A percentile compares a stretch with the other conserved stretches of the same genome.
phyloP scores from a whole-genome alignment of 2,888 invertebrate genomes.

The Boloria euphrosyne region DNA sequence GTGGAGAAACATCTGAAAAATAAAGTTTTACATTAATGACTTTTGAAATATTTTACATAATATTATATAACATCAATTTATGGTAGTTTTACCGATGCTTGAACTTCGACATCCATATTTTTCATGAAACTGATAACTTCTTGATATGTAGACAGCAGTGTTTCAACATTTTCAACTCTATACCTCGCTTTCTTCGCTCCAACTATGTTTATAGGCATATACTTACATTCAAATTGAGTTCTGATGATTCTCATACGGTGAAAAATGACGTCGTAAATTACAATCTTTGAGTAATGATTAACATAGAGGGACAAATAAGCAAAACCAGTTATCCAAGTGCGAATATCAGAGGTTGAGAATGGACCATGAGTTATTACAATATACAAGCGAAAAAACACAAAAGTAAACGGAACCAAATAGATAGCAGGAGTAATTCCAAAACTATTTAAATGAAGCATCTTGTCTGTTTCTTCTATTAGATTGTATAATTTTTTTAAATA shows the following conservation, averaged over 20 bases:
- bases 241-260: slow-evolving; percentile 15
- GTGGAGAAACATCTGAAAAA: slow-evolving; percentile 6
- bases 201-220: slow-evolving; percentile 9
- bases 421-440: not conserved
- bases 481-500: slow-evolving; percentile 5
- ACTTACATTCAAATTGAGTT: slow-evolving; percentile 9
- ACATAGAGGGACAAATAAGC: not conserved
- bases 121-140: slow-evolving; percentile 6
- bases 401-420: not conserved
- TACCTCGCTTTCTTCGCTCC: not conserved
- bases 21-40: not conserved
- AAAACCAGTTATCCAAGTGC: not conserved
- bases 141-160: slow-evolving; percentile 2
- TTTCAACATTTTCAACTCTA: slow-evolving; percentile 9
- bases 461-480: not conserved
- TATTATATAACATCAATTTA: too few species aligned
- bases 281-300: slow-evolving; percentile 11
- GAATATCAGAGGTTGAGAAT: not conserved
- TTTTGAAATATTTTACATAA: too few species aligned
- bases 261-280: slow-evolving; percentile 15
- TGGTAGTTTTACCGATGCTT: slow-evolving; percentile 8
- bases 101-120: slow-evolving; percentile 14
- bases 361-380: not conserved
- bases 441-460: not conserved
- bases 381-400: not conserved